A percentile compares a stretch with the other conserved stretches of the same genome.
Evolutionary conservation across 2,113 vertebrate species (phyloP).

Genomic region (Halcyon malimbica): DNA sequence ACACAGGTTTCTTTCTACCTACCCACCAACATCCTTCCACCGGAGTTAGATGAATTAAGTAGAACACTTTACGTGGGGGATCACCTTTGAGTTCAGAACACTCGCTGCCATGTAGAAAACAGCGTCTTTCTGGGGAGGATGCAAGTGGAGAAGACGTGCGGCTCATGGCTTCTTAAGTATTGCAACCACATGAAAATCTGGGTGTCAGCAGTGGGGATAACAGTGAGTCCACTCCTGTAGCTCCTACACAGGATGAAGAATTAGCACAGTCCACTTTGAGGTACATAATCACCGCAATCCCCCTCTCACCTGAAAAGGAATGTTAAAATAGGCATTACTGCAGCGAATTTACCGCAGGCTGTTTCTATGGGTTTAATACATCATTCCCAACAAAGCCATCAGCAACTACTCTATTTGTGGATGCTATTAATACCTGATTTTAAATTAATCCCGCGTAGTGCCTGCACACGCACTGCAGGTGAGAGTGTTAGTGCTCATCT

Average conservation of each 20-base stretch:
- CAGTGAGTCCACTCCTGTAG: not conserved
- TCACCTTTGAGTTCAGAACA: not conserved
- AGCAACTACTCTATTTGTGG: not conserved
- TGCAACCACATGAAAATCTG: not conserved
- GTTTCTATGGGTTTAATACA: not conserved
- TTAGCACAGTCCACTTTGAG: not conserved
- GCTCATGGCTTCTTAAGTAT: not conserved
- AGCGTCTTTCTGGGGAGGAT: not conserved
- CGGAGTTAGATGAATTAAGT: not conserved
- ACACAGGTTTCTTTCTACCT: not conserved
- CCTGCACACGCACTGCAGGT: not conserved
- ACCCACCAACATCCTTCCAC: not conserved
- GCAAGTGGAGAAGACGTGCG: not conserved
- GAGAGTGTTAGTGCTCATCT: not conserved
- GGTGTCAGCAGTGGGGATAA: not conserved
- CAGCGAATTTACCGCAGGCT: not conserved
- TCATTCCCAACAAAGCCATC: not conserved
- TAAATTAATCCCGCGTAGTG: not conserved
- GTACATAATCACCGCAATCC: not conserved
- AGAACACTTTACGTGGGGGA: not conserved
- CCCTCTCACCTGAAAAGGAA: not conserved
- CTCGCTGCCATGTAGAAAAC: not conserved
- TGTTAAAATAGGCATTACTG: not conserved
- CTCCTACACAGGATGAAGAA: not conserved
- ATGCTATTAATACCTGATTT: constrained; percentile 13